Base-by-base conservation (phyloP, 2,888 invertebrate species). In the Epiblema foenella region DNA sequence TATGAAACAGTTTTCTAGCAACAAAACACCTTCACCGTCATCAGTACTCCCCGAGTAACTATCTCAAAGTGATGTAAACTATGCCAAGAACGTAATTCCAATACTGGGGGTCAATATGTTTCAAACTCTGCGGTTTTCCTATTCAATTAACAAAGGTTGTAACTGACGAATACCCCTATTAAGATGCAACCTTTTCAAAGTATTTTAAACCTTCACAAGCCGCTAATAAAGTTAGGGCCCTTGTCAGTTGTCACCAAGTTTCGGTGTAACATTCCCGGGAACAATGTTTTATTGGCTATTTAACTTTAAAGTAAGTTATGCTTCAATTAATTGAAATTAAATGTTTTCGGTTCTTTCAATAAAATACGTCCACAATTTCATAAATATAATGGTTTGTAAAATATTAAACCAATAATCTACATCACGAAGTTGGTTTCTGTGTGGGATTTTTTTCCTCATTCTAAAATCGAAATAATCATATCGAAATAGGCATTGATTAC, bases 161-260 rank as follows among this genome's bases (percentile, higher is more conserved):
- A 56, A 56, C 9, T 29, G n/a, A 24, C 29, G 9, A 29, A 24
- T 8, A 29, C 15, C 24, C 15, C 29, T n/a, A 56, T n/a, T 24
- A n/a, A 29, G 9, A n/a, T 56, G n/a, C 7, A 5, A 7, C 29
- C 56, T 29, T 56, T 29, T 15, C 15, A 15, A 12, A 20, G 20
- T 15, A 24, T 56, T 56, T n/a, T 15, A 56, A n/a, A n/a, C 18
- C 29, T 56, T 29, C 20, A 29, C 59, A 42, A 59, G 59, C 42
- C 39, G 39, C 20, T 20, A 42, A 59, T 59, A 62, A 62, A 62
- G 33, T 62, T 33, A 51, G 49, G 33, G 33, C 49, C 8, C 33
- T 49, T 33, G 62, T 62, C 49, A 18, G 62, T 12, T 33, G 49
- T 62, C 49, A 29, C 33, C 24, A 51, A 62, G 62, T 62, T 62